Base-by-base conservation (phyloP, 2,113 vertebrate genomes). In the Dascyllus trimaculatus region DNA sequence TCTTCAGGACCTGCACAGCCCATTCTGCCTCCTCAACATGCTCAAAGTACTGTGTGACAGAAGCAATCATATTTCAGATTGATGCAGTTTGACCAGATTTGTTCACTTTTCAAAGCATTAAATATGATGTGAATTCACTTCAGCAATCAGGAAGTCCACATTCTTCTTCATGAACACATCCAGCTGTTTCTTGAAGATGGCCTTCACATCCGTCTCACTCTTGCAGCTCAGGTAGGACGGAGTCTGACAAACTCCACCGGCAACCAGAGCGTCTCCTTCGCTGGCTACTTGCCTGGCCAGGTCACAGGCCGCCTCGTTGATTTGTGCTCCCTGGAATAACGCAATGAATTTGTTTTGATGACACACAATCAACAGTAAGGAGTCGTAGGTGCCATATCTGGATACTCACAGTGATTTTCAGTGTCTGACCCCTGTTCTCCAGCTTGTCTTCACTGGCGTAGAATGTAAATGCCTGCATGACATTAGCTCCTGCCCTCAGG, bases 361-460 rank as follows among this genome's bases (percentile, higher is more conserved):
- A 22, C 2, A 43, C 40, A 43, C 40, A 43, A 43, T 43, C 10
- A 13, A 43, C 14, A 4, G 6, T 3, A 43, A 43, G 14, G 40
- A 43, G 8, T 40, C 38, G 9, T 2, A 43, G 13, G 45, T 8
- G 14, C 3, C 24, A 11, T 11, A 24, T 21, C 21, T 43, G 17
- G 4, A 11, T 52, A 95, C 96, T 96, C 76, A 98, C 96, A 4
- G 92, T 95, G 89, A 96, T 81, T 79, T 90, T 95, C 75, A 97
- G 93, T 2, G 91, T 92, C 91, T 98, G 97, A 26, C 97, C 97
- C 26, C 98, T 95, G 95, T 99, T 99, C 93, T 97, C 96, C 86
- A 99, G 94, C 89, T 99, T 99, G 90, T 99, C 98, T 19, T 99
- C 97, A 66, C 97, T 99, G 51, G 97, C 97, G 18, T 99, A 99